phyloP scores from a whole-genome alignment of 2,888 invertebrate species.

The Brachypalpus laphriformis region DNA sequence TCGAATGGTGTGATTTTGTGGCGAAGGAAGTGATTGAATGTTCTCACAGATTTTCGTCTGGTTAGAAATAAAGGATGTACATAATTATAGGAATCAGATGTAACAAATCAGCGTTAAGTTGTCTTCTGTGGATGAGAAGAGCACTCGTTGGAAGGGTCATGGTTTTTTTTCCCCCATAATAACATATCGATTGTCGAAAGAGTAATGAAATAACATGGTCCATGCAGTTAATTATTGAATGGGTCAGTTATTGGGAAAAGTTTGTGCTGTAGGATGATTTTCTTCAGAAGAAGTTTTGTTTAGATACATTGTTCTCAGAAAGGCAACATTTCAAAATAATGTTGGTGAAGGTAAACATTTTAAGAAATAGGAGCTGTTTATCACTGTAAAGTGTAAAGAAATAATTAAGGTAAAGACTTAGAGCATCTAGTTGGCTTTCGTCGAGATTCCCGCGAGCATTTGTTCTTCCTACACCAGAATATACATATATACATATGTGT shows the following conservation, averaged over 20 bases:
- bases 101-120: constrained; percentile 47
- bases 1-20: constrained; percentile 33
- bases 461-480: too few species aligned
- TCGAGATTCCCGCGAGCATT: too few species aligned
- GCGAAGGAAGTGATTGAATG: constrained; percentile 58
- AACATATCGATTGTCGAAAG: neutral
- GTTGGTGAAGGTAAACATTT: too few species aligned
- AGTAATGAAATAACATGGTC: neutral
- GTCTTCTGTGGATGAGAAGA: neutral
- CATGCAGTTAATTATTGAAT: neutral
- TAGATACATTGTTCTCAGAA: neutral
- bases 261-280: too few species aligned
- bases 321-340: too few species aligned
- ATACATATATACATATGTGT: too few species aligned
- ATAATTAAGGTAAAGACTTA: too few species aligned
- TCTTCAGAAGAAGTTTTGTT: neutral
- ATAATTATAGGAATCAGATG: constrained; percentile 55
- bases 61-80: constrained; percentile 33
- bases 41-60: constrained; percentile 33
- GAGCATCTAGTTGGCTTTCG: too few species aligned
- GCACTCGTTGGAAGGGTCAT: neutral
- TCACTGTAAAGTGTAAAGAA: too few species aligned
- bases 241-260: neutral
- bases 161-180: constrained; percentile 2
- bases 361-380: too few species aligned